These are phyloP conservation scores for Serranochromis macrocephalus DNA, from an alignment of 2,113 vertebrate genomes.

Conservation along the genomic window DNA sequence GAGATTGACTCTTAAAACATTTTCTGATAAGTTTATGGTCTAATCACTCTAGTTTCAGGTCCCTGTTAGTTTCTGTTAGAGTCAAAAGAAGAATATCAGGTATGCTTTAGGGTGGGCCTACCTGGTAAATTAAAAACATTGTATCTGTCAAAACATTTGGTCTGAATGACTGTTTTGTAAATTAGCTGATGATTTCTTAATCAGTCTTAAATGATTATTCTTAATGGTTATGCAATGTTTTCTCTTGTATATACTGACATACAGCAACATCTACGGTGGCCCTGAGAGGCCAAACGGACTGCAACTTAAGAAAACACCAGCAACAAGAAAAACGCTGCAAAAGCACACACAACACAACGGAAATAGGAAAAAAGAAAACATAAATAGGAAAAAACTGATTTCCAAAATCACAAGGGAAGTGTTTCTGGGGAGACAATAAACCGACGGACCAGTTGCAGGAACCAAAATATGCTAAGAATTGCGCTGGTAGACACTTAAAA, in stretches of 20 bases:
- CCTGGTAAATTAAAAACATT: not conserved
- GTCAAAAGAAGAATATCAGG: not conserved
- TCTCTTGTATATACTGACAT: not conserved
- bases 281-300: not conserved
- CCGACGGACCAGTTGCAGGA: not conserved
- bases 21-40: not conserved
- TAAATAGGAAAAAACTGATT: not conserved
- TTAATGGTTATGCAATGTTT: not conserved
- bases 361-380: not conserved
- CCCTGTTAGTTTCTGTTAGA: not conserved
- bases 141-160: not conserved
- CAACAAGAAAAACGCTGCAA: not conserved
- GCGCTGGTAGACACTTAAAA: not conserved
- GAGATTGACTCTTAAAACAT: not conserved
- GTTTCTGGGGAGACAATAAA: not conserved
- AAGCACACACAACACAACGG: not conserved
- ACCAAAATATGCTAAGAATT: not conserved
- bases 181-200: not conserved
- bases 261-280: not conserved
- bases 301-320: not conserved
- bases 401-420: not conserved
- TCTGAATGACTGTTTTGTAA: not conserved
- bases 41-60: not conserved
- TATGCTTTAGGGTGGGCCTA: not conserved
- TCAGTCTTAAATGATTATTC: not conserved